Evolutionary conservation across 1,140 invertebrate genomes (phyloP), one percentile per base, ranked within the genome.

Genomic region (Trachymyrmex septentrionalis): DNA sequence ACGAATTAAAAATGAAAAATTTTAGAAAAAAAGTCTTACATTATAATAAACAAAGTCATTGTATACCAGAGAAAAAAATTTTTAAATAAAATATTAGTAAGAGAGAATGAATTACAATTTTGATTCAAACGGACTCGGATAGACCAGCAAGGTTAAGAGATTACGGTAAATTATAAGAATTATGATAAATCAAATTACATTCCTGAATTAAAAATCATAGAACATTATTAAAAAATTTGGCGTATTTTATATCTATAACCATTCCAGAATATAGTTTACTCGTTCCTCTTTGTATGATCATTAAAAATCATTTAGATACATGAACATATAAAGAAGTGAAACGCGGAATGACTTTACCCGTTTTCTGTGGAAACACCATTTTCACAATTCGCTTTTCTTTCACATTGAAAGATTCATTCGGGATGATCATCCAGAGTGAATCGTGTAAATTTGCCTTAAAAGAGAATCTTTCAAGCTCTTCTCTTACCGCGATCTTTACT

Each of bases 401-500:
- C 48, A 14, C 21, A 57, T 44, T 21, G n/a, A 38, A 81, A 57
- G 21, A 57, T 34, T 71, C 78, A 81, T 59, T 34, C 21, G 48
- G 14, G 16, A 71, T 19, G 77, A 81, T 81, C 77, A 81, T 57
- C 50, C 64, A 38, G 50, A 81, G 50, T 44, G 78, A 81, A 81
- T 71, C 50, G 78, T 57, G 75, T 57, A 81, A 81, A 81, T 81
- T 81, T 81, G 48, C 77, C 48, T 81, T 57, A 71, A 87, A 59
- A 88, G 78, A 77, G 86, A 48, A 50, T 66, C 77, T 89, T 77
- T 88, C 81, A 69, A 64, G 71, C 85, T 44, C 69, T 85, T 75
- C 72, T 89, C 87, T 66, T 71, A 55, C 73, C 85, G 53, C 81
- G 88, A 88, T 88, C 90, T 86, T 91, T 88, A 81, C 85, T 86